A percentile compares a stretch with the other conserved stretches of the same genome.
These are phyloP conservation scores for Enteromius mattozi DNA, from an alignment of 2,797 vertebrate genomes.

Conservation along the genomic window DNA sequence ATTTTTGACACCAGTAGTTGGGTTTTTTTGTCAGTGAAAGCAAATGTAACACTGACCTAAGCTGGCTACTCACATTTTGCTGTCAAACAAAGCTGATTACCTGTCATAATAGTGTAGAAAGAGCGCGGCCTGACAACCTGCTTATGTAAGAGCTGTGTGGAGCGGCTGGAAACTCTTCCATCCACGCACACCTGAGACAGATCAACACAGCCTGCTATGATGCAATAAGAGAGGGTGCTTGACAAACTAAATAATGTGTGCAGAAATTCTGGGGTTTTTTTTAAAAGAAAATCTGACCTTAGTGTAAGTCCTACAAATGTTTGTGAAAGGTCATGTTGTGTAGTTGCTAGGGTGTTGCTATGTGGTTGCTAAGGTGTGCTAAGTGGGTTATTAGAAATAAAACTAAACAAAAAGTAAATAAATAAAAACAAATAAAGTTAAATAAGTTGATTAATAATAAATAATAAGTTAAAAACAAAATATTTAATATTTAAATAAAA, in stretches of 20 bases:
- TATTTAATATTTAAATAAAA: too few relatives aligned
- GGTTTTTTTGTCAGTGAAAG: neutral
- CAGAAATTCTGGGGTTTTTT: neutral
- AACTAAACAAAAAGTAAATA: neutral
- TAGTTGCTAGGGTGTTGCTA: neutral
- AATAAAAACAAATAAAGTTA: neutral
- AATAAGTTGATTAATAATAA: neutral
- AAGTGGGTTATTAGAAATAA: neutral
- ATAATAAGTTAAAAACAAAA: neutral
- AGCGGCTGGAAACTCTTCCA: neutral
- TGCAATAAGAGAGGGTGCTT: neutral
- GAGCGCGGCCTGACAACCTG: neutral
- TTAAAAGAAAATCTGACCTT: neutral
- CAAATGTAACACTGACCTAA: slow-evolving; percentile 15
- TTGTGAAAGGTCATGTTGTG: neutral
- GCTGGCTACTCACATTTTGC: neutral
- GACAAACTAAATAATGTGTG: neutral
- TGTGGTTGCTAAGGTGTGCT: neutral
- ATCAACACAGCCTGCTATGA: neutral
- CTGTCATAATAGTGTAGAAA: slow-evolving; percentile 11
- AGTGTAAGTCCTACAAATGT: neutral
- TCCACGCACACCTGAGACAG: slow-evolving; percentile 17
- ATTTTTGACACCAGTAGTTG: neutral
- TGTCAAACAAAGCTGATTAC: slow-evolving; percentile 2
- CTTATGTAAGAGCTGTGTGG: slow-evolving; percentile 1